Base-by-base conservation (phyloP, 2,797 vertebrate genomes). In the Malacoraja senta region DNA sequence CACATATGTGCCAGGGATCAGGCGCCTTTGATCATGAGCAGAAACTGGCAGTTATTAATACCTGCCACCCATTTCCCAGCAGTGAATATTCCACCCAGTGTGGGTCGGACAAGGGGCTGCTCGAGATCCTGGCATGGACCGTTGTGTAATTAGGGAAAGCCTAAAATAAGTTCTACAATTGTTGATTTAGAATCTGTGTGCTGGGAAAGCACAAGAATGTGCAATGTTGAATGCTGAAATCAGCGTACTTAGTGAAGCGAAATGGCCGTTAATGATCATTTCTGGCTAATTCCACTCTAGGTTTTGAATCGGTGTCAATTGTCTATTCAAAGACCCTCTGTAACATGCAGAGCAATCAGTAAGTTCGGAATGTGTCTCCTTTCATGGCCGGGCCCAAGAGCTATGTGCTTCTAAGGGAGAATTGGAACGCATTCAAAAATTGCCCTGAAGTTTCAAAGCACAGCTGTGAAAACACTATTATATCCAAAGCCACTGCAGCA, bases 381-480 rank as follows among this genome's bases (percentile, higher is more conserved):
- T 88, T 68, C 84, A 68, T 88, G 84, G n/a, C 32, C 21, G 10
- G 84, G 84, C 63, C 19, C 8, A 88, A 68, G 61, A 32, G 61
- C 84, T 68, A 35, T 38, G 3, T n/a, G 26, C 81, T 63, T 68
- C n/a, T 88, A 19, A 65, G 84, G 63, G 84, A 35, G 63, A 32
- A 88, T 32, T 88, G 63, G 84, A 88, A 68, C 12, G 63, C 17
- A 68, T 35, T 63, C 84, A 88, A 68, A 88, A 68, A 68, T 32
- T 68, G 63, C 61, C 84, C 32, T 1, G 8, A 19, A 63, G n/a
- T 88, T 68, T 68, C n/a, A 35, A 88, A 88, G 63, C 63, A 35
- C 84, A 88, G 84, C 84, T 68, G 35, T 88, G 84, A 88, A 88
- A 88, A 35, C 61, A 68, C 84, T 21, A 88, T 88, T 68, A 65